Evolutionary conservation across 2,888 invertebrate genomes (phyloP), one percentile per base, ranked within the genome.

Genomic region (Trimorus sp.): DNA sequence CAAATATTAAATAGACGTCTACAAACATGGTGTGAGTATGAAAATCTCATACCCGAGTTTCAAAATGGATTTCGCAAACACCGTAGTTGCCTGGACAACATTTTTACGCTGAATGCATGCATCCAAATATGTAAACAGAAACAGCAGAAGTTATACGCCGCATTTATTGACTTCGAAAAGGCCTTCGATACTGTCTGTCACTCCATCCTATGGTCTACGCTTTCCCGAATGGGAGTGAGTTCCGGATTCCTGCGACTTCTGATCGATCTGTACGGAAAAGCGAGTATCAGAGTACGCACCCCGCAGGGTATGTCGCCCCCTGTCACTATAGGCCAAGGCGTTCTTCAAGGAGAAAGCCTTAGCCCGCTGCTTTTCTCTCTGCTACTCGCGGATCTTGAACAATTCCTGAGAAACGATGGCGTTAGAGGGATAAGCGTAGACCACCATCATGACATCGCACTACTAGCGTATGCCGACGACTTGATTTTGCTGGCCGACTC

Each of bases 181-280:
- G 7, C 40, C 40, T 40, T 40, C 7, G 40, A 40, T 11, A 40
- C 40, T 1, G 40, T 40, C 1, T 9, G 11, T 6, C 11, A 26
- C 9, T 26, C 11, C 4, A 54, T 8, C 40, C 11, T 40, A 1
- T 40, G 40, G 40, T 40, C 40, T 9, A 40, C 8, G 11, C 40
- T 40, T 4, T 40, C 40, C 8, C 8, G 7, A 9, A 40, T 40
- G 38, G 38, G 38, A 9, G 40, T 40, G 2, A 40, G 40, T 6
- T 9, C 8, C 8, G 7, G 7, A 9, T 40, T 37, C 12, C n/a
- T 58, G 12, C 1, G 14, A 38, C n/a, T 58, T 7, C 38, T 58
- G 26, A 38, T 38, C 14, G 37, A 58, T n/a, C 14, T 58, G 12
- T 58, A 58, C n/a, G 38, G 38, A 8, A 58, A 58, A 58, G 58